Base-by-base conservation (phyloP, 2,888 invertebrate genomes). In the Mimachlamys varia region DNA sequence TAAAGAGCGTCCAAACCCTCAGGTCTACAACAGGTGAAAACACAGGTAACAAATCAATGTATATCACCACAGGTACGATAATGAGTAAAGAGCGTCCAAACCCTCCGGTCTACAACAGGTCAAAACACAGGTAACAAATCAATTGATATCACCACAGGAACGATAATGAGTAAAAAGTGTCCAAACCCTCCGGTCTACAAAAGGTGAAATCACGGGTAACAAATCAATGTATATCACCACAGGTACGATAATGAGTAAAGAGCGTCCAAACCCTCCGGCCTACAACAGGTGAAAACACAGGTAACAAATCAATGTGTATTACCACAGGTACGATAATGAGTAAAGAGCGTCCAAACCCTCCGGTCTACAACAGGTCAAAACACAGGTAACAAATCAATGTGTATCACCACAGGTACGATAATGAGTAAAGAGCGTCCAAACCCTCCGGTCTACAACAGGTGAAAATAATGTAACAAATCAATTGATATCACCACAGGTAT, bases 141-240 rank as follows among this genome's bases (percentile, higher is more conserved):
- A 44, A 44, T 44, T 44, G 4, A 5, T 44, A 44, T 44, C 44
- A 44, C 76, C 76, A 76, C 10, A 22, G 13, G 15, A 33, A 22
- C 27, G 76, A 76, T 0, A 76, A 10, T 12, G 76, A 76, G 12
- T 76, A 76, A 12, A 76, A 7, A 33, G 76, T 33, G 2, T 76
- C 76, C 76, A 76, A 76, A 7, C 76, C 76, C 4, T 76, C 76
- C 15, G 76, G 76, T 33, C 76, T 76, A 76, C 76, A 76, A 76
- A 12, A 76, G 12, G 22, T 27, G 19, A 19, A 58, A 53, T 7
- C 4, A 44, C 7, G 3, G 44, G 44, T 44, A 44, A 44, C 44
- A 44, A 5, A 7, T 44, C 44, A 44, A 44, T 44, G 3, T 7
- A 5, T 44, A 44, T 44, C 44, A 44, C 76, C 76, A 76, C 10